Evolutionary conservation across 1,140 invertebrate species (phyloP).

Genomic region (Cotesia chilonis): DNA sequence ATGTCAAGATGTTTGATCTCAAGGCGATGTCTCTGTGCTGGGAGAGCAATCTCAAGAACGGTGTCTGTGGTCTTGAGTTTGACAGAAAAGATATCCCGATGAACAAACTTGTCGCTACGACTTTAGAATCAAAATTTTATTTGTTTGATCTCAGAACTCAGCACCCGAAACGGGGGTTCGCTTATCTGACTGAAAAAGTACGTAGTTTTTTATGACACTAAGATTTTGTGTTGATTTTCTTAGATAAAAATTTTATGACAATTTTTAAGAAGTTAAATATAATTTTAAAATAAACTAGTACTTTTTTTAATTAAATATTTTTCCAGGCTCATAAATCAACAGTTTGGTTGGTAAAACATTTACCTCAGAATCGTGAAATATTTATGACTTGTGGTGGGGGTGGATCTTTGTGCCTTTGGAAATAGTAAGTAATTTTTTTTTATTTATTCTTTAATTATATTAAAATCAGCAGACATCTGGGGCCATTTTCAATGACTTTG

Average conservation of each 20-base stretch:
- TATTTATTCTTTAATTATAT: neutral
- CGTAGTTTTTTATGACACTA: neutral
- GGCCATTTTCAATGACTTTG: too few relatives aligned
- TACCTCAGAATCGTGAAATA: slow-evolving; percentile 95
- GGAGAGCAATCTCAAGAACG: slow-evolving; percentile 94
- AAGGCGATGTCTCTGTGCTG: slow-evolving; percentile 83
- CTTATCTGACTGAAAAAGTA: slow-evolving; percentile 79
- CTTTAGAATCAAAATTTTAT: slow-evolving; percentile 91
- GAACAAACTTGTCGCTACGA: slow-evolving; percentile 94
- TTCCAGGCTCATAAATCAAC: slow-evolving; percentile 80
- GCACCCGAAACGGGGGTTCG: slow-evolving; percentile 88
- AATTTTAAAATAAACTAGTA: too few relatives aligned
- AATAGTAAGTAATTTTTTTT: slow-evolving; percentile 77
- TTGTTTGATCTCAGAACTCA: slow-evolving; percentile 90
- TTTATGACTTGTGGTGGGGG: slow-evolving; percentile 90
- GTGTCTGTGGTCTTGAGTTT: slow-evolving; percentile 90
- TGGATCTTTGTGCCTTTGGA: slow-evolving; percentile 89
- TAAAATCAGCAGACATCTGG: too few relatives aligned
- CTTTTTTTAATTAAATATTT: slow-evolving; percentile 36
- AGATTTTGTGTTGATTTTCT: neutral
- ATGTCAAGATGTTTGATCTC: slow-evolving; percentile 95
- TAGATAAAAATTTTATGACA: neutral
- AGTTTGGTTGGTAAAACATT: slow-evolving; percentile 85
- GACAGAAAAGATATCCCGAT: slow-evolving; percentile 93
- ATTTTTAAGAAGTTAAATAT: slow-evolving; percentile 30